Evolutionary conservation across 2,113 vertebrate genomes (phyloP).

Genomic region (Aspidoscelis tigris): DNA sequence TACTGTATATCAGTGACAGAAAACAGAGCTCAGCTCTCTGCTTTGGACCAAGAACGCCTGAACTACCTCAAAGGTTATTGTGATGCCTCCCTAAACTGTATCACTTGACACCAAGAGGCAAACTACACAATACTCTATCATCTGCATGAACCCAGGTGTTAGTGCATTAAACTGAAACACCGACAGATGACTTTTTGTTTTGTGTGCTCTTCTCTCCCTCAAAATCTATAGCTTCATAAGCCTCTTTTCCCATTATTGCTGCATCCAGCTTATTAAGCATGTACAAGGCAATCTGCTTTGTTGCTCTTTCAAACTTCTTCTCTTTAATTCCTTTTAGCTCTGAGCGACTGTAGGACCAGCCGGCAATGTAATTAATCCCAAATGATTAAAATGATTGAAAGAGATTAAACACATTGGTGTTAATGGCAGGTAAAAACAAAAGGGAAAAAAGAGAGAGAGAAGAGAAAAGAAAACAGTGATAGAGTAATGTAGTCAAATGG

Average conservation of each 20-base stretch:
- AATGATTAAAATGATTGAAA: slow-evolving; percentile 2
- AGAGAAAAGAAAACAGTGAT: not conserved
- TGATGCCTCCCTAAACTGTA: too few species aligned
- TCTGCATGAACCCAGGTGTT: not conserved
- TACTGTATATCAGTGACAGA: too few species aligned
- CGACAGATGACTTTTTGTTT: not conserved
- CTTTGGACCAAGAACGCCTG: too few species aligned
- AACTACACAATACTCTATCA: too few species aligned
- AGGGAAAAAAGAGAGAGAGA: too few species aligned
- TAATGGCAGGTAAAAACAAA: not conserved
- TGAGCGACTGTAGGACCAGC: not conserved
- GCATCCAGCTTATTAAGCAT: not conserved
- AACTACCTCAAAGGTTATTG: too few species aligned
- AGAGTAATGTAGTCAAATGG: not conserved
- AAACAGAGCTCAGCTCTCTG: too few species aligned
- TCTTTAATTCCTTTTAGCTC: not conserved
- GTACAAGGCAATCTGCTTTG: not conserved
- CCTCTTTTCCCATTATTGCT: not conserved
- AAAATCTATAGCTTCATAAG: slow-evolving; percentile 12
- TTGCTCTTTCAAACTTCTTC: not conserved
- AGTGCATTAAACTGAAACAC: not conserved
- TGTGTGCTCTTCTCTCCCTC: not conserved
- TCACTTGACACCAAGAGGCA: too few species aligned
- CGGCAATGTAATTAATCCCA: slow-evolving; percentile 14
- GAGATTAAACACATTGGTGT: slow-evolving; percentile 13